Conservation (phyloP, 2,113 vertebrate species). For the Hucho hucho region DNA sequence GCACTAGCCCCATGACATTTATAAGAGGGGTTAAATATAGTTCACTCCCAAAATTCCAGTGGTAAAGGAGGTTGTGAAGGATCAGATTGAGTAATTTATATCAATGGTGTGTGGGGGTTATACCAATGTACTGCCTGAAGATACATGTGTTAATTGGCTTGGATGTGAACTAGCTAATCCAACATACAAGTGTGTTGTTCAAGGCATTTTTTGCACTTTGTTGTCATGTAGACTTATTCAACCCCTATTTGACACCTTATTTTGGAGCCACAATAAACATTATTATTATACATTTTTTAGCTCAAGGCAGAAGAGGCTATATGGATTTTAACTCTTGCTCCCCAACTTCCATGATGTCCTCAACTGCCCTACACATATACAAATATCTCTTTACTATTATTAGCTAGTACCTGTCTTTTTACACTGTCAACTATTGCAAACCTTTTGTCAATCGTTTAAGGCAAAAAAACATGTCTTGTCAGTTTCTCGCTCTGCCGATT, state of each 20-base stretch:
- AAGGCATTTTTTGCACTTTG: conserved; percentile 39
- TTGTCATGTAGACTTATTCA: conserved; percentile 28
- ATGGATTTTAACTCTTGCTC: conserved; percentile 26
- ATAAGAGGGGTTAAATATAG: conserved; percentile 11
- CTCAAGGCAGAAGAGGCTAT: conserved; percentile 34
- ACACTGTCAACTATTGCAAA: conserved; percentile 50
- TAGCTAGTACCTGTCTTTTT: conserved; percentile 50
- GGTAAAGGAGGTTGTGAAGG: conserved; percentile 27
- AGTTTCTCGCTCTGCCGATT: conserved; percentile 60
- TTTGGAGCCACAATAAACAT: conserved; percentile 47
- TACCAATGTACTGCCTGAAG: conserved; percentile 32
- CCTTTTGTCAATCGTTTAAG: conserved; percentile 60
- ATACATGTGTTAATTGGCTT: conserved; percentile 38
- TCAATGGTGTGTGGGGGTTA: conserved; percentile 24
- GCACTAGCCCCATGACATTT: conserved; percentile 34
- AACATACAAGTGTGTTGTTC: conserved; percentile 45
- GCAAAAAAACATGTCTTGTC: conserved; percentile 43
- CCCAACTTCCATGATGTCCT: conserved; percentile 22
- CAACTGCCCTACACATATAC: neutral
- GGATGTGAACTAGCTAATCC: conserved; percentile 27
- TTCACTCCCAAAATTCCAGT: conserved; percentile 15
- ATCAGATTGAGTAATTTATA: conserved; percentile 16
- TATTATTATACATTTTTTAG: conserved; percentile 19
- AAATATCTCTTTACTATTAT: conserved; percentile 46
- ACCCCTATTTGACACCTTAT: conserved; percentile 37